Percentiles rank a stretch among this genome's conserved stretches.
Evolutionary conservation across 2,113 vertebrate species (phyloP).

Genomic region (Anoplopoma fimbria): DNA sequence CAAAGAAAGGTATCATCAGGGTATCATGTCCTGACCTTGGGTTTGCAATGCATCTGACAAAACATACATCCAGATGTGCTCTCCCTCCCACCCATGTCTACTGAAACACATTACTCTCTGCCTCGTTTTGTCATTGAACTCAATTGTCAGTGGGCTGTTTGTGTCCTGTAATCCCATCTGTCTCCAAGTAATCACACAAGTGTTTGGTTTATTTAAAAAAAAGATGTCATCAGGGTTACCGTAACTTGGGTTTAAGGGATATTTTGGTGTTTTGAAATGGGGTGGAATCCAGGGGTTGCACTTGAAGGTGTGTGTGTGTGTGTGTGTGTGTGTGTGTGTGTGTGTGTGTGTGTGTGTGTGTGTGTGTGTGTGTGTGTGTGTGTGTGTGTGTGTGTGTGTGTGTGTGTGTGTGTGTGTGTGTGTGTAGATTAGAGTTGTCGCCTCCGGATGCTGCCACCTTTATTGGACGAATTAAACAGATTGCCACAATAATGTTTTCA

Average conservation of each 20-base stretch:
- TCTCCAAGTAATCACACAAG: background rate
- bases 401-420: too few species aligned
- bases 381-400: too few species aligned
- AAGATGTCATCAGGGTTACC: background rate
- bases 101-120: background rate
- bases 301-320: too few species aligned
- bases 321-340: too few species aligned
- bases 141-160: background rate
- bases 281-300: too few species aligned
- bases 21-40: background rate
- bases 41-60: background rate
- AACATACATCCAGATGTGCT: background rate
- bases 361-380: too few species aligned
- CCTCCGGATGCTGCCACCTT: too few species aligned
- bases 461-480: background rate
- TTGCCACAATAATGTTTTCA: too few species aligned
- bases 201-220: background rate
- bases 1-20: conserved; percentile 7
- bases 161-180: background rate
- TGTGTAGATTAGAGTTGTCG: too few species aligned
- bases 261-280: too few species aligned
- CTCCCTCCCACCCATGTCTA: background rate
- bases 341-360: too few species aligned
- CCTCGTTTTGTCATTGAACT: background rate
- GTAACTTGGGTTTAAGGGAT: background rate